Conservation (phyloP, 2,113 vertebrate species). For the Abramis brama region DNA sequence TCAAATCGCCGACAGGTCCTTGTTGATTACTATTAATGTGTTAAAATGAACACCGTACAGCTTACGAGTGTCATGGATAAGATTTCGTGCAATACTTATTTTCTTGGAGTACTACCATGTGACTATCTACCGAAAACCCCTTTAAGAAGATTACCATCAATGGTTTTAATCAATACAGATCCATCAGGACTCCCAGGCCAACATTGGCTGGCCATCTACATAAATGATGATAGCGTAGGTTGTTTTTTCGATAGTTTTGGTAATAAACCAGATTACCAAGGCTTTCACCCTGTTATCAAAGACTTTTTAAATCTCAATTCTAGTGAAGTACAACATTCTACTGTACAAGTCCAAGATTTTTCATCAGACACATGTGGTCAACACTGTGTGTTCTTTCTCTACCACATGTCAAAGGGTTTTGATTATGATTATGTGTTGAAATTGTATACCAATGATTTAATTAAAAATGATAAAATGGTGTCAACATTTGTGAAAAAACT, state of each 20-base stretch:
- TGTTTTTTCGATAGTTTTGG: neutral
- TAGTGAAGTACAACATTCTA: accelerated
- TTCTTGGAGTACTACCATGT: neutral
- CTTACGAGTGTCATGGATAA: neutral
- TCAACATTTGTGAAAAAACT: neutral
- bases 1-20: too few species aligned
- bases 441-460: neutral
- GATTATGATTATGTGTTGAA: neutral
- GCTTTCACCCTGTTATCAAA: neutral
- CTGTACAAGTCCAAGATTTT: neutral
- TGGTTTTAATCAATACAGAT: neutral
- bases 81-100: neutral
- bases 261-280: neutral
- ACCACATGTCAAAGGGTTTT: neutral
- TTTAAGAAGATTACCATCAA: neutral
- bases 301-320: neutral
- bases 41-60: too few species aligned
- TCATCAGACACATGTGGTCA: neutral
- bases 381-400: neutral
- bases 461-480: neutral
- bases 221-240: neutral
- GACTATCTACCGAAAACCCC: neutral
- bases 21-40: too few species aligned
- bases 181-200: neutral
- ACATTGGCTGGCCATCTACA: neutral